A percentile compares a stretch with the other conserved stretches of the same genome.
phyloP scores from a whole-genome alignment of 2,797 vertebrate species.

The Eupleurogrammus muticus region DNA sequence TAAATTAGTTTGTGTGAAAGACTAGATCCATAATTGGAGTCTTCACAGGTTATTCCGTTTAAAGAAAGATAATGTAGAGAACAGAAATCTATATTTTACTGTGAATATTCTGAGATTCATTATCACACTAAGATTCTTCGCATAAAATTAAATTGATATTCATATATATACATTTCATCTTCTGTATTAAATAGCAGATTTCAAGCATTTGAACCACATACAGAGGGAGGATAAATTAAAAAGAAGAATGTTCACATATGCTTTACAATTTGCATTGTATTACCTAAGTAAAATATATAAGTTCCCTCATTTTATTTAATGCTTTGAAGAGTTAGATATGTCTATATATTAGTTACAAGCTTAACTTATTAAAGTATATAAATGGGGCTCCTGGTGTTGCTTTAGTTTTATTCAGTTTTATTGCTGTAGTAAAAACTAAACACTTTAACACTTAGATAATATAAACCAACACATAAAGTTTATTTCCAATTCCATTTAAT shows the following conservation, averaged over 20 bases:
- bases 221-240: not conserved
- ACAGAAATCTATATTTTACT: not conserved
- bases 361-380: not conserved
- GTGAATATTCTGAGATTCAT: not conserved
- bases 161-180: conserved; percentile 11
- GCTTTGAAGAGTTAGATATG: not conserved
- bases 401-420: not conserved
- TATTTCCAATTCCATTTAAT: not conserved
- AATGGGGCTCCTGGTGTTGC: not conserved
- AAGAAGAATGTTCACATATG: not conserved
- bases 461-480: not conserved
- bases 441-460: conserved; percentile 2
- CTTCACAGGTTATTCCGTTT: conserved; percentile 10
- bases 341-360: not conserved
- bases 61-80: not conserved
- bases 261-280: not conserved
- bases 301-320: conserved; percentile 10
- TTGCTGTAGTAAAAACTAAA: not conserved
- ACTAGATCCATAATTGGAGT: not conserved
- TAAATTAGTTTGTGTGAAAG: not conserved
- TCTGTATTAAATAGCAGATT: conserved; percentile 2
- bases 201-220: conserved; percentile 4
- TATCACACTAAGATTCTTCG: conserved; percentile 12
- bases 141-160: not conserved
- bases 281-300: not conserved